These are phyloP conservation scores for Brevimyrus niger DNA, from an alignment of 2,113 vertebrate genomes.

Conservation along the genomic window DNA sequence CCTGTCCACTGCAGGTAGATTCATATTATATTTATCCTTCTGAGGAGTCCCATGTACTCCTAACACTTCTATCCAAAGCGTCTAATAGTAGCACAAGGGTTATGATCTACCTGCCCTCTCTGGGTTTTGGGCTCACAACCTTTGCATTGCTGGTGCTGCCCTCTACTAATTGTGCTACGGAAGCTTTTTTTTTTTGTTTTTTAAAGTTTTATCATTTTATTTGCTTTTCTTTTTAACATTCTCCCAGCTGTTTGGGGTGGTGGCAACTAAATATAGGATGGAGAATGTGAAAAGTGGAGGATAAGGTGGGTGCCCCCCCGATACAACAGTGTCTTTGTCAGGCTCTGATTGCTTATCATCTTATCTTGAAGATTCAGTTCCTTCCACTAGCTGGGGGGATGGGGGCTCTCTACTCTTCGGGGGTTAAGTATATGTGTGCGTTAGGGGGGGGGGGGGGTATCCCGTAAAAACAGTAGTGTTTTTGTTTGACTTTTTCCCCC, in stretches of 20 bases:
- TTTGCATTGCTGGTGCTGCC: not conserved
- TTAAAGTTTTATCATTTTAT: not conserved
- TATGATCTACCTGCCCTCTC: too few relatives aligned
- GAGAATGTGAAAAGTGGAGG: constrained; percentile 7
- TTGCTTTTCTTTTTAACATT: not conserved
- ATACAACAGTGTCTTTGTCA: constrained; percentile 18
- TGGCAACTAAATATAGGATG: constrained; percentile 18
- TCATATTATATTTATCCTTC: constrained; percentile 17
- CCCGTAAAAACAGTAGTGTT: constrained; percentile 21
- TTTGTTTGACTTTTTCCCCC: constrained; percentile 21
- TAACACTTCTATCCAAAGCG: not conserved
- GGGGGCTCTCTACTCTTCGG: not conserved
- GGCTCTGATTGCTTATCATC: not conserved
- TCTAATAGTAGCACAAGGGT: not conserved
- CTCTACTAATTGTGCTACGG: not conserved
- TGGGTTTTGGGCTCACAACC: not conserved
- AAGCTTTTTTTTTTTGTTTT: not conserved
- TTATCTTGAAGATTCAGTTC: constrained; percentile 23
- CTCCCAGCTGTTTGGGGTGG: constrained; percentile 15
- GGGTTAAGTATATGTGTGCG: constrained; percentile 8
- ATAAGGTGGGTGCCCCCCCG: not conserved
- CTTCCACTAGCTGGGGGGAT: not conserved
- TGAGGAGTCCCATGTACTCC: not conserved
- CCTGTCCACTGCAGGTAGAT: constrained; percentile 15
- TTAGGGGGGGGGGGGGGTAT: not conserved